Conservation (phyloP, 2,888 invertebrate genomes). For the Calameuta filiformis region DNA sequence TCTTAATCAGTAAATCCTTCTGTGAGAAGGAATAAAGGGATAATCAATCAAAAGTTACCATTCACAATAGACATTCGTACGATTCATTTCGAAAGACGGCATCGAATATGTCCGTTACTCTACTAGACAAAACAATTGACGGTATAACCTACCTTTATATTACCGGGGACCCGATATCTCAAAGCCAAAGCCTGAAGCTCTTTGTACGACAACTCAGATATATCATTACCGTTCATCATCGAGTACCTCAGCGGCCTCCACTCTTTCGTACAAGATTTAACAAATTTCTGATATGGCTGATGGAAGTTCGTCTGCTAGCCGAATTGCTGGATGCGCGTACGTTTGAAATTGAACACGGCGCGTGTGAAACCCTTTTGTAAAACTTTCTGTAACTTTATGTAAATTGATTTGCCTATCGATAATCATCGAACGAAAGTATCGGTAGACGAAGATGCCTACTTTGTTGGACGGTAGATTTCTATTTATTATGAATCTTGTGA, state of each 20-base stretch:
- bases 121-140: neutral
- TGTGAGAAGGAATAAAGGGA: constrained; percentile 22
- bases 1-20: constrained; percentile 54
- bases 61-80: neutral
- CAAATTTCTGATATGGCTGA: constrained; percentile 19
- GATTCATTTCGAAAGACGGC: neutral
- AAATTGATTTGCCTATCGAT: neutral
- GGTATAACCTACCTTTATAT: constrained; percentile 54
- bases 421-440: neutral
- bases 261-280: constrained; percentile 8
- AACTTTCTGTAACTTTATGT: neutral
- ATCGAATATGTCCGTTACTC: neutral
- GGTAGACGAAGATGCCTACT: neutral
- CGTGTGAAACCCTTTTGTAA: neutral
- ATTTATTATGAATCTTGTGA: neutral
- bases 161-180: constrained; percentile 55
- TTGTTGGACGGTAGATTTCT: neutral
- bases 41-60: neutral
- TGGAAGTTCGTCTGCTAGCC: constrained; percentile 28
- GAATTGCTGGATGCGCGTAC: constrained; percentile 10
- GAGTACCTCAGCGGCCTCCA: constrained; percentile 8
- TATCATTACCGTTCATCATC: constrained; percentile 40
- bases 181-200: constrained; percentile 57
- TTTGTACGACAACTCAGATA: constrained; percentile 54
- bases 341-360: neutral